phyloP scores from a whole-genome alignment of 2,797 vertebrate genomes.

The Ammospiza maritima region DNA sequence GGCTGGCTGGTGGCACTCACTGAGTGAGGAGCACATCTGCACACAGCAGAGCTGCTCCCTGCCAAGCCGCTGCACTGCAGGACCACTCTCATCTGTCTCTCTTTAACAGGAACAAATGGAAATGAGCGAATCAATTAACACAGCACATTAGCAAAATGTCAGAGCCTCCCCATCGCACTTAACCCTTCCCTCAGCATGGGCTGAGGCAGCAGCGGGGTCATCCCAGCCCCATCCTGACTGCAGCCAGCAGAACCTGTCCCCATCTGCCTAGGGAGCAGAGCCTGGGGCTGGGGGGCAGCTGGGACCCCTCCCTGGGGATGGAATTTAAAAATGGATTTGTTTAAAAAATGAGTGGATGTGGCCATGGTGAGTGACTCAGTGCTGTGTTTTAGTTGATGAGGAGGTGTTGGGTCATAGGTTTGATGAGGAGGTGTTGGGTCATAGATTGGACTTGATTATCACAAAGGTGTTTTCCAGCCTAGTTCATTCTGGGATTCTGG shows the following conservation, averaged over 20 bases:
- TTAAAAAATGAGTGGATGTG: not conserved
- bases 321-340: not conserved
- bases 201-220: not conserved
- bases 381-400: not conserved
- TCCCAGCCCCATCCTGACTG: not conserved
- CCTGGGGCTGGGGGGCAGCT: not conserved
- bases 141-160: slow-evolving; percentile 81
- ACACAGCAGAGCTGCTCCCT: slow-evolving; percentile 77
- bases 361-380: not conserved
- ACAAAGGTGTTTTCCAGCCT: not conserved
- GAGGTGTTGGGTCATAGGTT: not conserved
- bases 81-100: slow-evolving; percentile 84
- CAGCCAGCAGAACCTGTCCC: not conserved
- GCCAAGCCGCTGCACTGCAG: slow-evolving; percentile 79
- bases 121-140: slow-evolving; percentile 85
- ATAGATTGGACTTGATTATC: not conserved
- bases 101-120: slow-evolving; percentile 85
- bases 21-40: slow-evolving; percentile 81
- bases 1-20: slow-evolving; percentile 26
- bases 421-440: not conserved
- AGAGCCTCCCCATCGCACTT: slow-evolving; percentile 76
- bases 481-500: not conserved
- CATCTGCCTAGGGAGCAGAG: not conserved
- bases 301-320: not conserved
- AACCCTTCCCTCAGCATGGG: slow-evolving; percentile 70